phyloP scores from a whole-genome alignment of 2,113 vertebrate species.

The Toxostoma redivivum region DNA sequence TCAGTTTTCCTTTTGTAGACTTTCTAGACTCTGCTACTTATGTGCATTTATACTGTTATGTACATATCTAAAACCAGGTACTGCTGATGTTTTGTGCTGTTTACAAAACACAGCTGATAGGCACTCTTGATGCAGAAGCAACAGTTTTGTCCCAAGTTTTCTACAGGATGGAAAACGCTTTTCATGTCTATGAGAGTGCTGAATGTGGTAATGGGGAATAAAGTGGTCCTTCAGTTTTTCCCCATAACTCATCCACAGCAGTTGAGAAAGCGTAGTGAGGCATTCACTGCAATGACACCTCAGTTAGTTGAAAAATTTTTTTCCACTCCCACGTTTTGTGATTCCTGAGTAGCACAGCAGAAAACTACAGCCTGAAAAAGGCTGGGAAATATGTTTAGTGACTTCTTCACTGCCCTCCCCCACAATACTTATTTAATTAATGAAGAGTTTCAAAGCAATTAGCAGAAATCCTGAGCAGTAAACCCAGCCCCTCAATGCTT shows the following conservation, averaged over 20 bases:
- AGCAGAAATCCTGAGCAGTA: neutral
- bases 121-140: neutral
- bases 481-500: neutral
- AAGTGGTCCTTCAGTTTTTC: neutral
- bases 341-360: neutral
- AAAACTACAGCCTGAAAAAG: neutral
- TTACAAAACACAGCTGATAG: neutral
- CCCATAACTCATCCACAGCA: neutral
- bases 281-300: neutral
- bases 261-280: neutral
- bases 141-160: neutral
- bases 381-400: neutral
- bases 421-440: neutral
- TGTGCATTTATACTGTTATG: accelerated
- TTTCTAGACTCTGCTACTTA: neutral
- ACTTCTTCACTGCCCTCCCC: neutral
- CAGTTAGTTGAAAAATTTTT: neutral
- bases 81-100: neutral
- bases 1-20: neutral
- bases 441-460: neutral
- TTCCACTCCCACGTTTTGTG: neutral
- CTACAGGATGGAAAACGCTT: neutral
- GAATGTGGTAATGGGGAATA: neutral
- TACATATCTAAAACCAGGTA: neutral
- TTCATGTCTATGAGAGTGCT: neutral